phyloP scores from a whole-genome alignment of 2,888 invertebrate species.

The Pristionchus mayeri region DNA sequence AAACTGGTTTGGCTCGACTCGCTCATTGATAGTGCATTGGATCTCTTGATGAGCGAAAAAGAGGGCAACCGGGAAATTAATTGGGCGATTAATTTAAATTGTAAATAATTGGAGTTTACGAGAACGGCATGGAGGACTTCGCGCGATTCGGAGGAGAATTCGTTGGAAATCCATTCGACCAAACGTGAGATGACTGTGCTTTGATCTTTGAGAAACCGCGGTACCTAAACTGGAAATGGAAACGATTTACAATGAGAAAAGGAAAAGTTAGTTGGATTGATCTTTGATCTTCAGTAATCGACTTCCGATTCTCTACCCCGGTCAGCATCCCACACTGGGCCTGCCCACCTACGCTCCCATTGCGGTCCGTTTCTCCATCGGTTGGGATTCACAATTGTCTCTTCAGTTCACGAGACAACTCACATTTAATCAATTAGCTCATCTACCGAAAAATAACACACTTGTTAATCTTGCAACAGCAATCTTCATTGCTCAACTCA shows the following conservation, averaged over 20 bases:
- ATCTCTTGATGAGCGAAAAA: neutral
- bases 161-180: neutral
- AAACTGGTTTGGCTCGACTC: slow-evolving; percentile 8
- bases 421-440: too few relatives aligned
- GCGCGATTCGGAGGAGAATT: slow-evolving; percentile 3
- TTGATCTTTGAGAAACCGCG: neutral
- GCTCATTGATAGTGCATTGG: slow-evolving; percentile 1
- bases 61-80: neutral
- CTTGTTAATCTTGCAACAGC: too few relatives aligned
- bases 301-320: neutral
- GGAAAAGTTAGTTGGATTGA: too few relatives aligned
- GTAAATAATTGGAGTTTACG: neutral
- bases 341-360: neutral
- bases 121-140: slow-evolving; percentile 21
- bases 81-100: neutral
- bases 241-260: too few relatives aligned
- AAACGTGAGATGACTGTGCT: neutral
- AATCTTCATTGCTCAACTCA: too few relatives aligned
- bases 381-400: neutral
- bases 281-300: neutral
- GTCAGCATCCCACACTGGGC: neutral
- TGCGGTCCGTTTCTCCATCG: neutral
- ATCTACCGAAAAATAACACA: too few relatives aligned
- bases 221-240: too few relatives aligned
- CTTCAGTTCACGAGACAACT: too few relatives aligned